A percentile compares a stretch with the other conserved stretches of the same genome.
phyloP scores from a whole-genome alignment of 2,888 invertebrate species.

The Athalia rosae region DNA sequence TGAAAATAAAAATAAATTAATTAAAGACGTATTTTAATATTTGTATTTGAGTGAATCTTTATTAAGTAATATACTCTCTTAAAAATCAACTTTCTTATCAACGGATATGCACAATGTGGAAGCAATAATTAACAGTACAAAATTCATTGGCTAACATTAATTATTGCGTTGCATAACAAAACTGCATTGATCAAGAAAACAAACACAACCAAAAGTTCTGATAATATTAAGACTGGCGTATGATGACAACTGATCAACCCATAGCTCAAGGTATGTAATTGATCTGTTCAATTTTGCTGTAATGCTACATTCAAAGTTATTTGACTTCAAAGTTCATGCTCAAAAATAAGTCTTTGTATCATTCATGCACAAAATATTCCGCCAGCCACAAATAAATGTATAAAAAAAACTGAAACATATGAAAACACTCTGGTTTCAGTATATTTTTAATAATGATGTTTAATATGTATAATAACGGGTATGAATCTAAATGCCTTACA shows the following conservation, averaged over 20 bases:
- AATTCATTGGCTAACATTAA: constrained; percentile 13
- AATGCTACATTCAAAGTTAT: constrained; percentile 5
- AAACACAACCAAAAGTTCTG: constrained; percentile 10
- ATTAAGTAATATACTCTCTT: constrained; percentile 58
- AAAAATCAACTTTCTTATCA: constrained; percentile 55
- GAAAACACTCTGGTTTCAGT: constrained; percentile 18
- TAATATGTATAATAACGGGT: constrained; percentile 37
- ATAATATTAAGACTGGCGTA: not conserved
- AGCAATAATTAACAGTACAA: constrained; percentile 7
- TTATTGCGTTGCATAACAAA: constrained; percentile 4
- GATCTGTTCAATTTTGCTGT: constrained; percentile 5
- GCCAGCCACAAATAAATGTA: too few relatives aligned
- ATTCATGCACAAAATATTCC: not conserved
- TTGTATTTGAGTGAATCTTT: not conserved
- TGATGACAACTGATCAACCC: constrained; percentile 8
- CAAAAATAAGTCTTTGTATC: not conserved
- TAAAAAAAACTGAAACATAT: not conserved
- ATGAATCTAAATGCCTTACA: constrained; percentile 31
- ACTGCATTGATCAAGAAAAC: not conserved
- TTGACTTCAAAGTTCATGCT: too few relatives aligned
- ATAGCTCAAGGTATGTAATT: not conserved
- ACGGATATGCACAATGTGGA: constrained; percentile 10
- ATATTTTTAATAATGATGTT: constrained; percentile 36
- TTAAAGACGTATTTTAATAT: not conserved
- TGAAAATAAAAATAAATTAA: too few relatives aligned